phyloP scores from a whole-genome alignment of 2,113 vertebrate genomes.

The Lasiurus borealis region DNA sequence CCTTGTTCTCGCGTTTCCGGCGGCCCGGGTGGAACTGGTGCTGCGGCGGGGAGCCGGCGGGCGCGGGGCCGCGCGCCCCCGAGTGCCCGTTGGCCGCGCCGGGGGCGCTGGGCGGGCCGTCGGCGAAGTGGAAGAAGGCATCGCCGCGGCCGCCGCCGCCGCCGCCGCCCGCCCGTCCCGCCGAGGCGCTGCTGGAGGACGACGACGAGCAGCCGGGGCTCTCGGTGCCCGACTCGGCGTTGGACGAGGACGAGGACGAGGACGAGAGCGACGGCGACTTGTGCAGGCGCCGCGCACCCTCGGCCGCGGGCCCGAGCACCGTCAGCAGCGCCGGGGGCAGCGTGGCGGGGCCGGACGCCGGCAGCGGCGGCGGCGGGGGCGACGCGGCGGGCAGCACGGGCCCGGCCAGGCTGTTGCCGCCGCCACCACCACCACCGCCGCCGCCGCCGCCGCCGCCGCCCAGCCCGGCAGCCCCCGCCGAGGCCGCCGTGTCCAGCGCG shows the following conservation, averaged over 20 bases:
- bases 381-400: slow-evolving; percentile 81
- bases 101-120: slow-evolving; percentile 62
- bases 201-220: slow-evolving; percentile 89
- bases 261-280: slow-evolving; percentile 90
- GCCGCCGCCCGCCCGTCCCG: slow-evolving; percentile 75
- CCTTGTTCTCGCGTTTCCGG: slow-evolving; percentile 98
- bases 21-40: slow-evolving; percentile 94
- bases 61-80: slow-evolving; percentile 84
- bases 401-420: slow-evolving; percentile 57
- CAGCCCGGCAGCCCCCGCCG: slow-evolving; percentile 79
- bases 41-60: slow-evolving; percentile 83
- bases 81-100: slow-evolving; percentile 80
- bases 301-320: slow-evolving; percentile 66
- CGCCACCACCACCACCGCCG: no score
- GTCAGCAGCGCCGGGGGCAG: slow-evolving; percentile 70
- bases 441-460: slow-evolving; percentile 79
- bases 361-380: slow-evolving; percentile 72
- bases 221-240: slow-evolving; percentile 89
- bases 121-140: slow-evolving; percentile 85
- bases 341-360: slow-evolving; percentile 54
- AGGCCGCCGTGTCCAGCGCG: slow-evolving; percentile 85
- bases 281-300: slow-evolving; percentile 87
- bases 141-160: slow-evolving; percentile 72
- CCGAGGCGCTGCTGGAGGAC: slow-evolving; percentile 84
- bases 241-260: slow-evolving; percentile 91